phyloP scores from a whole-genome alignment of 2,113 vertebrate species.

The Pygoscelis antarcticus region DNA sequence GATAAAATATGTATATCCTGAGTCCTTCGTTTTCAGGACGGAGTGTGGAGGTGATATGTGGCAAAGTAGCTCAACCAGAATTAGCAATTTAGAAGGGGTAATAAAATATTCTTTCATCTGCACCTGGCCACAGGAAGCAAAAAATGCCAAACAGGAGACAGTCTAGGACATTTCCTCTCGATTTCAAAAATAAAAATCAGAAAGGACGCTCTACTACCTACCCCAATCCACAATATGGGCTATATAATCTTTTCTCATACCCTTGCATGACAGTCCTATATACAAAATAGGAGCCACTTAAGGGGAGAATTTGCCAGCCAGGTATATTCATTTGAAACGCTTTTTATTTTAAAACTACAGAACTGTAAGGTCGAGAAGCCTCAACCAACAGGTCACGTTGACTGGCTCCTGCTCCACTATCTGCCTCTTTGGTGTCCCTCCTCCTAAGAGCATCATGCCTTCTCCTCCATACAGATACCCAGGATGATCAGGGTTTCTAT shows the following conservation, averaged over 20 bases:
- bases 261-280: background rate
- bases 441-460: background rate
- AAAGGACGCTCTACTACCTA: background rate
- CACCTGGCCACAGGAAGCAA: slow-evolving; percentile 16
- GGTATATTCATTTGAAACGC: background rate
- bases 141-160: background rate
- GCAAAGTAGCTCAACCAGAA: background rate
- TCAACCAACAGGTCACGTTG: background rate
- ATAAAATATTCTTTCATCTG: background rate
- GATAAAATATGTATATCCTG: slow-evolving; percentile 26
- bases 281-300: background rate
- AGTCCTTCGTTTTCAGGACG: background rate
- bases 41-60: background rate
- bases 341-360: background rate
- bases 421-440: background rate
- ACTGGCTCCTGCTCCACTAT: background rate
- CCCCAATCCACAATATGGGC: background rate
- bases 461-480: background rate
- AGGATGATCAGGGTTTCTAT: background rate
- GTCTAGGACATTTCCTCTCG: background rate
- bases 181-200: background rate
- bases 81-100: slow-evolving; percentile 14
- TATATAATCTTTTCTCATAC: background rate
- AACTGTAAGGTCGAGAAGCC: background rate
- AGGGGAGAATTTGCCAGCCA: background rate